phyloP scores from a whole-genome alignment of 2,797 vertebrate species.

The Nothura maculosa region DNA sequence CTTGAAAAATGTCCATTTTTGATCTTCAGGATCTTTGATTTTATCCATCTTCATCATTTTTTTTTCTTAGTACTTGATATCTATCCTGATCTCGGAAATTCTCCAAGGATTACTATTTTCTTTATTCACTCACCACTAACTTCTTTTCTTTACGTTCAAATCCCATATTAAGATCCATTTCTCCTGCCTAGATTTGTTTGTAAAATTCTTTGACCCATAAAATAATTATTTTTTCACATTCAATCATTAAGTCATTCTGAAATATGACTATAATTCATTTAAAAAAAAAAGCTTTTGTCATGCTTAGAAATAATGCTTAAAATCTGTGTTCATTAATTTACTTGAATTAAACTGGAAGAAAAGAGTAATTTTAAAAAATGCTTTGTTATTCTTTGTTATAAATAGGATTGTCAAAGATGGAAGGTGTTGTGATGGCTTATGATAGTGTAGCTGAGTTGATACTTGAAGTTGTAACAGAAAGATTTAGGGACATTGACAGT shows the following conservation, averaged over 20 bases:
- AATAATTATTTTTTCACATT: neutral
- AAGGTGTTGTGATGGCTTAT: neutral
- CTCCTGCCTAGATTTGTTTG: neutral
- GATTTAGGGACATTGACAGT: neutral
- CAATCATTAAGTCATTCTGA: neutral
- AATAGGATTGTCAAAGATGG: neutral
- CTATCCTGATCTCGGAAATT: neutral
- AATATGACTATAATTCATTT: neutral
- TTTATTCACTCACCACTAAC: neutral
- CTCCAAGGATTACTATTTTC: fast-evolving
- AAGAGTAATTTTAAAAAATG: neutral
- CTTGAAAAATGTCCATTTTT: neutral
- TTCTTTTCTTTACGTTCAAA: neutral
- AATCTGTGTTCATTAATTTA: neutral
- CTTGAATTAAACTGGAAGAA: neutral
- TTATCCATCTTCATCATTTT: neutral
- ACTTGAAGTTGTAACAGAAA: neutral
- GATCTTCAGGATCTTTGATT: neutral
- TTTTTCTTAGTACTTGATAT: neutral
- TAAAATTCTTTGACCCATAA: neutral
- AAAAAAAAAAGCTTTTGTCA: neutral
- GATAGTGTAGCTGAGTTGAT: neutral
- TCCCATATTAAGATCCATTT: neutral
- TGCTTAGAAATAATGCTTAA: neutral
- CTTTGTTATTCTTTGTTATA: neutral